Evolutionary conservation across 2,888 invertebrate species (phyloP).

Genomic region (Drosophila pseudotakahashii): DNA sequence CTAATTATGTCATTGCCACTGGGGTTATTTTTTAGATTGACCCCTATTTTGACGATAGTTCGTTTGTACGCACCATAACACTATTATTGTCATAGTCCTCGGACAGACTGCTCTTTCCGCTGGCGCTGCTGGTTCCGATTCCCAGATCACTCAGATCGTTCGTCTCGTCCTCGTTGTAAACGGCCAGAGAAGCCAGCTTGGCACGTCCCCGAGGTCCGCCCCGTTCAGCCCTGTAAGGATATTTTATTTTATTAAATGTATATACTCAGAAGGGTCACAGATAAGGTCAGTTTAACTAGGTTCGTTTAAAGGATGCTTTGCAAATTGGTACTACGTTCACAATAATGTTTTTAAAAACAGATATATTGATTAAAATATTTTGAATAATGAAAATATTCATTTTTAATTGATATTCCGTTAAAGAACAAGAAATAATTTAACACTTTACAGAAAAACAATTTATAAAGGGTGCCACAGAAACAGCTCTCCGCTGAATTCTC

Average conservation of each 20-base stretch:
- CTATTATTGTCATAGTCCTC: constrained; percentile 88
- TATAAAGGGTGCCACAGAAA: no score
- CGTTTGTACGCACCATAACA: constrained; percentile 85
- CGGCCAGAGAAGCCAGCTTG: constrained; percentile 87
- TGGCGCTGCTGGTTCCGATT: constrained; percentile 88
- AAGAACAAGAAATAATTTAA: no score
- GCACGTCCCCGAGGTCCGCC: constrained; percentile 86
- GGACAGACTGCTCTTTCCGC: constrained; percentile 87
- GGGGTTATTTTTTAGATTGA: constrained; percentile 3
- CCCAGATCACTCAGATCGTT: constrained; percentile 94
- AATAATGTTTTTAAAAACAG: no score
- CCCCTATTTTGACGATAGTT: background rate
- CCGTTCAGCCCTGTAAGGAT: constrained; percentile 76
- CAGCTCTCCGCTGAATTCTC: no score
- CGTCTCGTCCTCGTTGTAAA: constrained; percentile 92
- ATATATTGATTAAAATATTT: no score
- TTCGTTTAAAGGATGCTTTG: no score
- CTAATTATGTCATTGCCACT: constrained; percentile 39
- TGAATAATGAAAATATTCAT: no score
- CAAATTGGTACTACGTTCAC: no score
- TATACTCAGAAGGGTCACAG: no score
- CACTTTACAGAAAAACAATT: no score
- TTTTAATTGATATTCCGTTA: no score
- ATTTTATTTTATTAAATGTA: background rate
- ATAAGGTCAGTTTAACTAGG: no score